Evolutionary conservation across 2,797 vertebrate genomes (phyloP).

Genomic region (Argyrosomus regius): DNA sequence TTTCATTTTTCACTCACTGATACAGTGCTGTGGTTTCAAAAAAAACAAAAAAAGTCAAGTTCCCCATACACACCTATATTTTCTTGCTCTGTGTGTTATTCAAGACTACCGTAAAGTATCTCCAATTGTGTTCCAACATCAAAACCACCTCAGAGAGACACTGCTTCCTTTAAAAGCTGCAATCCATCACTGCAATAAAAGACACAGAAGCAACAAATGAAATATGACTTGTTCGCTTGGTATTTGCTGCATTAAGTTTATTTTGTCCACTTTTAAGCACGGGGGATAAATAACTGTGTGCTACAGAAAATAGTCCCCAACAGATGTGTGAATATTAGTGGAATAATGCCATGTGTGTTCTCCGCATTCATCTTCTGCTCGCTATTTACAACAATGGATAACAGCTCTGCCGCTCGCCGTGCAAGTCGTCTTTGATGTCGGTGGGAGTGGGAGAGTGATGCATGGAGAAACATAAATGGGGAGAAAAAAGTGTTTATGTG

Average conservation of each 20-base stretch:
- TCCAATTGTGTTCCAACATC: conserved; percentile 30
- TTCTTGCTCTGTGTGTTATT: conserved; percentile 19
- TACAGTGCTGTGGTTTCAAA: neutral
- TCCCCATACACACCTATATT: conserved; percentile 10
- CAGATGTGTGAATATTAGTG: conserved; percentile 39
- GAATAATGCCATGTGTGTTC: conserved; percentile 42
- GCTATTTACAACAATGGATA: conserved; percentile 39
- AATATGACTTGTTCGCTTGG: conserved; percentile 29
- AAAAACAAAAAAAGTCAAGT: neutral
- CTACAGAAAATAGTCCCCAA: conserved; percentile 24
- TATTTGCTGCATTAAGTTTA: conserved; percentile 35
- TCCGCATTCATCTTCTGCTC: conserved; percentile 50
- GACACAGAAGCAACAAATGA: conserved; percentile 35
- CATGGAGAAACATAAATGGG: conserved; percentile 14
- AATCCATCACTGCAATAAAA: conserved; percentile 59
- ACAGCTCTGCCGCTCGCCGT: conserved; percentile 1
- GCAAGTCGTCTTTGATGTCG: conserved; percentile 28
- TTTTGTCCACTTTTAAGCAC: conserved; percentile 49
- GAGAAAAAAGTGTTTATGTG: conserved; percentile 35
- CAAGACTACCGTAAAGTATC: neutral
- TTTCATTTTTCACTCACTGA: conserved; percentile 40
- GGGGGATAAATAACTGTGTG: conserved; percentile 43
- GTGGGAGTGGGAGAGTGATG: conserved; percentile 27
- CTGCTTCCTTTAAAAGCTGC: conserved; percentile 50
- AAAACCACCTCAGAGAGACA: conserved; percentile 39